A percentile compares a stretch with the other conserved stretches of the same genome.
Evolutionary conservation across 2,888 invertebrate genomes (phyloP).

Genomic region (Ecdyonurus torrentis): DNA sequence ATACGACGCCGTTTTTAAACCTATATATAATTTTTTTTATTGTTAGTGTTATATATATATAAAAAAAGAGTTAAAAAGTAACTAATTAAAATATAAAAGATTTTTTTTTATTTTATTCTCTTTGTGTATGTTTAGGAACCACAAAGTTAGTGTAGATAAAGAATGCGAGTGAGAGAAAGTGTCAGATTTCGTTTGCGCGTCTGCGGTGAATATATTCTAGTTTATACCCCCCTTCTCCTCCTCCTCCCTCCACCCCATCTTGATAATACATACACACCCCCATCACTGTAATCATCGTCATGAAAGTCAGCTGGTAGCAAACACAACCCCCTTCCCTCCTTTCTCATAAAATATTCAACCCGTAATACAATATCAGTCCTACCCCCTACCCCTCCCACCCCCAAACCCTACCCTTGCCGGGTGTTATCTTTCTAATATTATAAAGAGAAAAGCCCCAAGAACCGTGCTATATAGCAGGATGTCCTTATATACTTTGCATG

Average conservation of each 20-base stretch:
- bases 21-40: too few relatives aligned
- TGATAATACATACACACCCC: background rate
- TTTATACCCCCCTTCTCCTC: too few relatives aligned
- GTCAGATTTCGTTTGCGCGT: background rate
- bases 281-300: background rate
- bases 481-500: background rate
- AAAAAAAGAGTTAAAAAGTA: too few relatives aligned
- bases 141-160: background rate
- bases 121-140: background rate
- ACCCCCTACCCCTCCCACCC: background rate
- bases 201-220: too few relatives aligned
- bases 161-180: background rate
- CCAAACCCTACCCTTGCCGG: background rate
- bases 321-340: background rate
- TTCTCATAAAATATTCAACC: conserved; percentile 32
- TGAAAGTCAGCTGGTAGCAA: background rate
- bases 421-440: background rate
- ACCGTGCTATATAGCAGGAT: background rate
- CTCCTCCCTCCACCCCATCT: background rate
- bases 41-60: too few relatives aligned
- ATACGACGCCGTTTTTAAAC: too few relatives aligned
- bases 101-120: too few relatives aligned
- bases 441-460: background rate
- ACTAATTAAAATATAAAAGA: too few relatives aligned
- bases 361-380: conserved; percentile 30